Percentiles rank a stretch among this genome's conserved stretches.
Evolutionary conservation across 2,888 invertebrate genomes (phyloP).

Genomic region (Drosophila neotestacea): DNA sequence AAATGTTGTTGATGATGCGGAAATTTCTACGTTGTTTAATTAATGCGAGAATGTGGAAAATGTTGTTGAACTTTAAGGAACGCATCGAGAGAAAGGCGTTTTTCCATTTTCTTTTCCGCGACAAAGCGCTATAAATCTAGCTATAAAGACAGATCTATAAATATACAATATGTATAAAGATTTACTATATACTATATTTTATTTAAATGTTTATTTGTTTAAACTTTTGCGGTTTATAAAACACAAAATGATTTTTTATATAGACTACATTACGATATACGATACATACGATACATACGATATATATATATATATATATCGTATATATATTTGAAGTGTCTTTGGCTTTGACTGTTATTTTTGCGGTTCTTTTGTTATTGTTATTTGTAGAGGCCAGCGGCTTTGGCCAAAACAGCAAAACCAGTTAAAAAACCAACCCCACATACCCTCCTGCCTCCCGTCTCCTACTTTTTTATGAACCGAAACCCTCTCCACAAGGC

Average conservation of each 20-base stretch:
- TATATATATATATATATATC: neutral
- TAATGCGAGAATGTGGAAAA: constrained; percentile 63
- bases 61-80: constrained; percentile 43
- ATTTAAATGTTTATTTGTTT: constrained; percentile 19
- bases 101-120: constrained; percentile 24
- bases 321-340: neutral
- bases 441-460: neutral
- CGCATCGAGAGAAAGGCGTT: constrained; percentile 11
- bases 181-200: neutral
- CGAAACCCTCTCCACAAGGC: constrained; percentile 35
- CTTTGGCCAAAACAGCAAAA: constrained; percentile 26
- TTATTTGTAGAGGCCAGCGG: constrained; percentile 53
- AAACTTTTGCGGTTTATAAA: constrained; percentile 44
- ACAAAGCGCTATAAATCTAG: constrained; percentile 12
- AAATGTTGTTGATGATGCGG: constrained; percentile 15
- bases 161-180: neutral
- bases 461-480: neutral
- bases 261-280: neutral
- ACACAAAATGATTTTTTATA: constrained; percentile 12
- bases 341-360: constrained; percentile 44
- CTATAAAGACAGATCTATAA: constrained; percentile 10
- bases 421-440: constrained; percentile 41
- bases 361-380: constrained; percentile 54
- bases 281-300: constrained; percentile 2
- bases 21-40: constrained; percentile 42